Percentiles rank a stretch among this genome's conserved stretches.
phyloP scores from a whole-genome alignment of 1,140 invertebrate genomes.

The Leptinotarsa undecemlineata region DNA sequence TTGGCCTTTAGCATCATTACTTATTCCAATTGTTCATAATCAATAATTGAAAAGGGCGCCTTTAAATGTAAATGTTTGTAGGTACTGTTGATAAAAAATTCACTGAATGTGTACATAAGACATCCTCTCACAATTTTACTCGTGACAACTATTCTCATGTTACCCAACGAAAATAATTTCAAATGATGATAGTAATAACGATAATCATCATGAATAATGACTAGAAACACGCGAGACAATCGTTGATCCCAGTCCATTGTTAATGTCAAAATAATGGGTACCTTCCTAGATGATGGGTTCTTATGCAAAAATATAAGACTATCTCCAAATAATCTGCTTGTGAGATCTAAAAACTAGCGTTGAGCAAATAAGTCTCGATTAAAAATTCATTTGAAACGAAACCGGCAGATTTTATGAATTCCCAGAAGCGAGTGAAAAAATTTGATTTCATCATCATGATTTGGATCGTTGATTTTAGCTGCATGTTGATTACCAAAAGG shows the following conservation, averaged over 20 bases:
- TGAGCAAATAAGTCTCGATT: not conserved
- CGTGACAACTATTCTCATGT: conserved; percentile 14
- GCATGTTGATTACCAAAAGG: too few species aligned
- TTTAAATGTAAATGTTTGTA: too few species aligned
- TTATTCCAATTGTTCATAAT: too few species aligned
- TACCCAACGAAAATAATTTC: not conserved
- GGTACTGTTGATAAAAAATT: too few species aligned
- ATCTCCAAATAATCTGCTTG: not conserved
- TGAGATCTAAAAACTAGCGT: conserved; percentile 2
- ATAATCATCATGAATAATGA: conserved; percentile 5
- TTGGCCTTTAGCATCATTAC: too few species aligned
- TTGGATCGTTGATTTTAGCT: not conserved
- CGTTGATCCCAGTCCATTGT: conserved; percentile 15
- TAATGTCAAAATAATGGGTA: conserved; percentile 15
- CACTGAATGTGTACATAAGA: too few species aligned
- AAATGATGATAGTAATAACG: conserved; percentile 18
- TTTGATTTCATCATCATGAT: not conserved
- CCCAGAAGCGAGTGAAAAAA: not conserved
- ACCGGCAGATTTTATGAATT: not conserved
- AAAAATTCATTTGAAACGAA: not conserved
- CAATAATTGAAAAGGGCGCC: too few species aligned
- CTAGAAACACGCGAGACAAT: conserved; percentile 14
- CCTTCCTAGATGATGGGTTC: conserved; percentile 7
- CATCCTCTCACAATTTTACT: not conserved
- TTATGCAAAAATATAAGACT: conserved; percentile 8